phyloP scores from a whole-genome alignment of 2,113 vertebrate species.

The Chlamydotis undulata region DNA sequence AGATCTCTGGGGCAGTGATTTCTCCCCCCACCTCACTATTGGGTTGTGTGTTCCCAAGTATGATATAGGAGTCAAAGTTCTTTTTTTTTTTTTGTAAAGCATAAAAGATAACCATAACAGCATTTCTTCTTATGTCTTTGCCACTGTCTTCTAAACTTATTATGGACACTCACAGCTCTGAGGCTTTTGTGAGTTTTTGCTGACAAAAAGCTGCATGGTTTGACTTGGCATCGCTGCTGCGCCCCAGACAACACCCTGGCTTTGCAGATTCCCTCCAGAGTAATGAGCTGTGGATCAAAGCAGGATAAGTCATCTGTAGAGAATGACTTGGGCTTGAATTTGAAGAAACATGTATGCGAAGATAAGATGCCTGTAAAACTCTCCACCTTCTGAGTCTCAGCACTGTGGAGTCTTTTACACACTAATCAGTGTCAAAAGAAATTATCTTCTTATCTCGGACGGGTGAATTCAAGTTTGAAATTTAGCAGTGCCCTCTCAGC shows the following conservation, averaged over 20 bases:
- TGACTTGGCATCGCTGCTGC: rapidly evolving
- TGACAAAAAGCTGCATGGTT: not conserved
- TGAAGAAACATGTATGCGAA: not conserved
- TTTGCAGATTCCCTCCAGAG: not conserved
- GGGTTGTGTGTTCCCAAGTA: not conserved
- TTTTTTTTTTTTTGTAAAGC: not conserved
- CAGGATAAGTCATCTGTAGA: not conserved
- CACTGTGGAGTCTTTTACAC: not conserved
- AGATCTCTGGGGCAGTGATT: not conserved
- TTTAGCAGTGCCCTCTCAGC: not conserved
- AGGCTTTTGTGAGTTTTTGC: not conserved
- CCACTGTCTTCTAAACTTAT: not conserved
- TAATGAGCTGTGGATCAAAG: not conserved
- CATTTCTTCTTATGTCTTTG: not conserved
- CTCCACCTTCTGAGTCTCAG: not conserved
- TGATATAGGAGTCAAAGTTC: not conserved
- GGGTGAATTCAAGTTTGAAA: not conserved
- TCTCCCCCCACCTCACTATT: not conserved
- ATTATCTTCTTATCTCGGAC: not conserved
- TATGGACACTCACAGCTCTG: not conserved
- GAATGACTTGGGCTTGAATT: not conserved
- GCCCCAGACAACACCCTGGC: not conserved
- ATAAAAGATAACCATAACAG: not conserved
- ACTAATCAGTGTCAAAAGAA: not conserved
- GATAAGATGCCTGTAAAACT: not conserved